Evolutionary conservation across 2,113 vertebrate genomes (phyloP), one percentile per base, ranked within the genome.

Genomic region (Megaleporinus macrocephalus): DNA sequence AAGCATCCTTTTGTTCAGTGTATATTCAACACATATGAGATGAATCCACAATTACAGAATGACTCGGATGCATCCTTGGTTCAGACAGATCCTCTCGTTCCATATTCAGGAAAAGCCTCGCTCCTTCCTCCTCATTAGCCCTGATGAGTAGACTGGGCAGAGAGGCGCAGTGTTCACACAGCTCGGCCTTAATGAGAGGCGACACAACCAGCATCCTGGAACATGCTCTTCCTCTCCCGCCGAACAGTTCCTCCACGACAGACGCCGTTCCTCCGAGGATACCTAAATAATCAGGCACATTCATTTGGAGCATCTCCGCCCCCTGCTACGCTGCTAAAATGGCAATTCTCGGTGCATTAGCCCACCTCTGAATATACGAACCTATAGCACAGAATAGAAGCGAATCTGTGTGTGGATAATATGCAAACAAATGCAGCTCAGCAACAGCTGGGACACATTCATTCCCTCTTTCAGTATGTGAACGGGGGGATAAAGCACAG

Each of bases 121-220:
- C n/a, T 75, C 27, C 27, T 80, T 76, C 66, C 30, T 76, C 33
- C 66, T 75, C 57, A 71, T 86, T 80, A 79, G 73, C 66, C 15
- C 47, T 79, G 77, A 83, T 71, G 47, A 79, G 75, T 75, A 82
- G 76, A 79, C 63, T 74, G 61, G 71, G 66, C 76, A 84, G 30
- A 84, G 83, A 59, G 30, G 44, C 55, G 55, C 47, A 29, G 13
- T 49, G n/a, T 41, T 80, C 72, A 75, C 33, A n/a, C 49, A 73
- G 70, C 72, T 66, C 63, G 30, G 65, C 79, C 68, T 82, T 84
- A 87, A 87, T 86, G 78, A 81, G 77, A 82, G 72, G 73, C 49
- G 82, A 80, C 84, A 83, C 62, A 73, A 51, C 9, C 83, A 79
- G 81, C 30, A 74, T 82, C 63, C 78, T 79, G 74, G 51, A 82